Base-by-base conservation (phyloP, 2,113 vertebrate species). In the Sinocyclocheilus grahami region DNA sequence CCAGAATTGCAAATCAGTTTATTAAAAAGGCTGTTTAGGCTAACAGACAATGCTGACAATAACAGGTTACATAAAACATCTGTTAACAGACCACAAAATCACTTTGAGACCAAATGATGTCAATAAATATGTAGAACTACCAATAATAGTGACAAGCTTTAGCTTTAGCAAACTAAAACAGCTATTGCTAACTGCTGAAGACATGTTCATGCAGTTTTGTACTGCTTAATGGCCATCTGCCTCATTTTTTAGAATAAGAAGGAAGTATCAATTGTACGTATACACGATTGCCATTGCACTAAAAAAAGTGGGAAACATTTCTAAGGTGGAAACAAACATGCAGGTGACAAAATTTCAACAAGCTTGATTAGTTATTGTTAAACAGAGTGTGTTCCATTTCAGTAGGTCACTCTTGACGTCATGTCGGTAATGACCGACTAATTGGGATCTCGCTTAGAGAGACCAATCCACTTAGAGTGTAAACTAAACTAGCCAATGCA, bases 151-250 rank as follows among this genome's bases (percentile, higher is more conserved):
- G 27, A 78, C 27, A 78, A 58, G 48, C 12, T 60, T 72, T 37
- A 72, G 67, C 71, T n/a, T 62, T 62, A n/a, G 20, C 4, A 58
- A 84, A 37, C 51, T 39, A 69, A 53, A 72, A 83, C 33, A 72
- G 48, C 24, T 77, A 48, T 22, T 58, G 27, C 76, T 72, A 72
- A 72, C 22, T 22, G n/a, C 13, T 72, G 18, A 72, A 39, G 22
- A 67, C 46, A 30, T 24, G 20, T 33, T 37, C 22, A 33, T 37
- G 46, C 11, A 37, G 46, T 37, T 51, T n/a, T 37, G 82, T 55
- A 27, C 65, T 39, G 51, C 33, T 74, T 72, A 83, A 55, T 83
- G 67, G 63, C 82, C 82, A 83, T 83, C 82, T 83, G 82, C 69
- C 67, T 39, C 27, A 22, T 78, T 78, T 58, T 22, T 22, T 18